phyloP scores from a whole-genome alignment of 2,113 vertebrate species.

The Triplophysa rosa region DNA sequence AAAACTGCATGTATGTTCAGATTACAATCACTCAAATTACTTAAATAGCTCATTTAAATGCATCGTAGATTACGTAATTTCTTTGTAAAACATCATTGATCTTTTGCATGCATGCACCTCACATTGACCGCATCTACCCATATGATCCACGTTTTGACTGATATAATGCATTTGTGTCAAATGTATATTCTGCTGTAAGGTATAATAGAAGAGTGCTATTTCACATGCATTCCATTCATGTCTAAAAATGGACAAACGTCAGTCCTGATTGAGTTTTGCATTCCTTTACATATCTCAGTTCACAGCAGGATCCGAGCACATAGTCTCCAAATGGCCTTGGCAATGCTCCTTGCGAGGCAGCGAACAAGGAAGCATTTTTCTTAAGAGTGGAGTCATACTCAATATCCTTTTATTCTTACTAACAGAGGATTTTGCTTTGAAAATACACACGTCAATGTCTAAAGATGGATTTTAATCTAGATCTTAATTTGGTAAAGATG shows the following conservation, averaged over 20 bases:
- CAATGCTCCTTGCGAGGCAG: slow-evolving; percentile 76
- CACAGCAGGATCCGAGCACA: slow-evolving; percentile 52
- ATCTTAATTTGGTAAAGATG: neutral
- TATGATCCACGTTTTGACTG: neutral
- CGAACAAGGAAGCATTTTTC: slow-evolving; percentile 90
- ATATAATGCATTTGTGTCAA: neutral
- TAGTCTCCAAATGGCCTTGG: slow-evolving; percentile 58
- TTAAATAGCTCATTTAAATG: neutral
- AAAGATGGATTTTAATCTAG: neutral
- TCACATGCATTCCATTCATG: neutral
- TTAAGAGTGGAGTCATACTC: slow-evolving; percentile 89
- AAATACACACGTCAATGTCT: neutral
- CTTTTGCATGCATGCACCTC: neutral
- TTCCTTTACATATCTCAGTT: slow-evolving; percentile 58
- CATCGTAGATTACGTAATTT: neutral
- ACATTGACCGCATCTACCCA: neutral
- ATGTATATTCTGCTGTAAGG: too few relatives aligned
- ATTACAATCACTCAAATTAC: neutral
- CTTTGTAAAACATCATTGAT: neutral
- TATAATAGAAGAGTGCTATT: too few relatives aligned
- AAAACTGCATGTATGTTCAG: neutral
- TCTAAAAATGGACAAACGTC: neutral
- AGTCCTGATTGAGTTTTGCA: neutral
- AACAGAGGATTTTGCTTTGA: neutral
- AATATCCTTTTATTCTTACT: slow-evolving; percentile 84